phyloP scores from a whole-genome alignment of 2,888 invertebrate species.

The Neria commutata region DNA sequence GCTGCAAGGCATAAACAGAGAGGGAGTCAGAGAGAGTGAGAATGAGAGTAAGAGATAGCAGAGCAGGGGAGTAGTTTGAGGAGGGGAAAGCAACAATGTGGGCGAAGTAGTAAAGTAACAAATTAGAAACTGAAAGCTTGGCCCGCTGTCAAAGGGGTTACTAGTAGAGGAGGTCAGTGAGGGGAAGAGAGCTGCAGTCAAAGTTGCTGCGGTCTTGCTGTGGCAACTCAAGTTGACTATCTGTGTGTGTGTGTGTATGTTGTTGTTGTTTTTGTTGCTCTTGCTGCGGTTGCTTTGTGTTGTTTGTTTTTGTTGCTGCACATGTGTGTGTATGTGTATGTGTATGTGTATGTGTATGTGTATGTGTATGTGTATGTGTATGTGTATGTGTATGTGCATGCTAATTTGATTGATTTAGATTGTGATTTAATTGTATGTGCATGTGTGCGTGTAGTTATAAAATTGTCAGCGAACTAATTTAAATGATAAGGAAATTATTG shows the following conservation, averaged over 20 bases:
- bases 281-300: too few species aligned
- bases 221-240: too few species aligned
- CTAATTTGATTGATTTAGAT: conserved; percentile 15
- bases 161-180: too few species aligned
- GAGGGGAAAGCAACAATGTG: conserved; percentile 20
- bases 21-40: conserved; percentile 11
- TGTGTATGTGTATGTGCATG: neutral
- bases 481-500: neutral
- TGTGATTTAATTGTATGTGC: neutral
- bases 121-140: neutral
- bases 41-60: conserved; percentile 28
- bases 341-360: neutral
- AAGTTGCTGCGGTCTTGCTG: too few species aligned
- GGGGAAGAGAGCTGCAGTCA: too few species aligned
- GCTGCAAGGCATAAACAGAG: conserved; percentile 25
- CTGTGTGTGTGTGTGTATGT: too few species aligned
- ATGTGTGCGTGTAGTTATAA: conserved; percentile 9
- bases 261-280: too few species aligned
- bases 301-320: too few species aligned
- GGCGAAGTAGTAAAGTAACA: neutral
- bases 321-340: neutral
- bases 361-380: neutral
- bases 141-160: too few species aligned
- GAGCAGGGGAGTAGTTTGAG: too few species aligned
- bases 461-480: conserved; percentile 11